Base-by-base conservation (phyloP, 2,113 vertebrate genomes). In the Chaenogobius annularis region DNA sequence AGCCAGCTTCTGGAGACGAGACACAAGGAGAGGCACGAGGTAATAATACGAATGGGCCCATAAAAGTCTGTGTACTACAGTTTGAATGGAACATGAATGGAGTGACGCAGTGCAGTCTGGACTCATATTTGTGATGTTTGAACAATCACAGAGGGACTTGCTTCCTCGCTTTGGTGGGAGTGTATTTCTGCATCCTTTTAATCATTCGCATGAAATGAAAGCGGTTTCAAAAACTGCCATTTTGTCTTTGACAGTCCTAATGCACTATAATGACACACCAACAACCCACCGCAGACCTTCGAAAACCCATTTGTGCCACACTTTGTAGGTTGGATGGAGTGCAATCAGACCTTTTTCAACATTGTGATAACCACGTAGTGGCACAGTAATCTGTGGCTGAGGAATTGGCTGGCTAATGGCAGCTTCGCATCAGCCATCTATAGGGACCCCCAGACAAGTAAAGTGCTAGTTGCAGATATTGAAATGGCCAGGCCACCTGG, bases 381-480 rank as follows among this genome's bases (percentile, higher is more conserved):
- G 84, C 86, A 84, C 87, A 84, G 85, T 89, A 91, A 92, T 89
- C 88, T 91, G 80, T 81, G 81, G 86, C 80, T 83, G 87, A 91
- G 83, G 83, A 89, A 89, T 87, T 84, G 85, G 81, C 78, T 75
- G 79, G 85, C 85, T 90, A 91, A 90, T 90, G 89, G 87, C 83
- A 77, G 89, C 70, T 83, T 86, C 84, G 80, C 86, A 86, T 85
- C 85, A 88, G 78, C 85, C 78, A 82, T 88, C 87, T 85, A 89
- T 88, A 89, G 86, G 87, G 87, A 85, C 86, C 86, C 66, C 79
- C 72, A 85, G 89, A 91, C 89, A 90, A 86, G 87, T 89, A 89
- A 91, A 90, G 88, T 92, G 89, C 83, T 83, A 78, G 87, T 85
- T 91, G 72, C 79, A 89, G 77, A 85, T 89, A 89, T 89, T 92